Percentiles rank a stretch among this genome's conserved stretches.
Conservation (phyloP, 2,113 vertebrate genomes). For the Balaenoptera acutorostrata region DNA sequence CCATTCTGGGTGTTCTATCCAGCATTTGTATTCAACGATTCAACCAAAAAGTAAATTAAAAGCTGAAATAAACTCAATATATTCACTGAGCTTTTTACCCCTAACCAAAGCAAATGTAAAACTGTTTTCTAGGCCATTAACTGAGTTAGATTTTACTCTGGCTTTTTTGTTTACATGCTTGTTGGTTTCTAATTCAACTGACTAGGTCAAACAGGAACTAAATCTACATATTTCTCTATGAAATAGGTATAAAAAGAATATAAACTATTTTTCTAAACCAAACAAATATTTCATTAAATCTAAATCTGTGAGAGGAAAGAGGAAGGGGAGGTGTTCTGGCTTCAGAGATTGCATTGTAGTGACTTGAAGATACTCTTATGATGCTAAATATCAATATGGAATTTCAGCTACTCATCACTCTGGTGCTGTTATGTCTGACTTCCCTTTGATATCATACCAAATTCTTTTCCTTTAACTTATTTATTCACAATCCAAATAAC, state of each 20-base stretch:
- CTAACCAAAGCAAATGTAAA: constrained; percentile 37
- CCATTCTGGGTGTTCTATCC: not conserved
- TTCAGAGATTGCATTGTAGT: not conserved
- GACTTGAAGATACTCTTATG: not conserved
- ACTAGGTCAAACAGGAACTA: not conserved
- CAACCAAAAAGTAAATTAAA: constrained; percentile 35
- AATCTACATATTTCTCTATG: not conserved
- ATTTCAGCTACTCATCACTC: not conserved
- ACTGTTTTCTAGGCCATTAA: not conserved
- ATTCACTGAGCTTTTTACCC: constrained; percentile 36
- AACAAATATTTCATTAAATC: not conserved
- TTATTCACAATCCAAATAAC: not conserved
- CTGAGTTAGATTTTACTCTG: not conserved
- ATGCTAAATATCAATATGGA: not conserved
- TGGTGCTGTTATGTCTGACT: not conserved
- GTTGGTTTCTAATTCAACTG: not conserved
- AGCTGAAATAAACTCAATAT: constrained; percentile 41
- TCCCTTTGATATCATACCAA: not conserved
- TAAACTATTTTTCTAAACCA: not conserved
- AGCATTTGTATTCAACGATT: constrained; percentile 31
- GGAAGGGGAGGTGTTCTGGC: not conserved
- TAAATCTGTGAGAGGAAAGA: not conserved
- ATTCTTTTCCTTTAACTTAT: not conserved
- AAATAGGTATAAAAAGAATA: not conserved
- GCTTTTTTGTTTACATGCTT: not conserved